Evolutionary conservation across 1,140 invertebrate genomes (phyloP).

Genomic region (Steinernema khuongi): DNA sequence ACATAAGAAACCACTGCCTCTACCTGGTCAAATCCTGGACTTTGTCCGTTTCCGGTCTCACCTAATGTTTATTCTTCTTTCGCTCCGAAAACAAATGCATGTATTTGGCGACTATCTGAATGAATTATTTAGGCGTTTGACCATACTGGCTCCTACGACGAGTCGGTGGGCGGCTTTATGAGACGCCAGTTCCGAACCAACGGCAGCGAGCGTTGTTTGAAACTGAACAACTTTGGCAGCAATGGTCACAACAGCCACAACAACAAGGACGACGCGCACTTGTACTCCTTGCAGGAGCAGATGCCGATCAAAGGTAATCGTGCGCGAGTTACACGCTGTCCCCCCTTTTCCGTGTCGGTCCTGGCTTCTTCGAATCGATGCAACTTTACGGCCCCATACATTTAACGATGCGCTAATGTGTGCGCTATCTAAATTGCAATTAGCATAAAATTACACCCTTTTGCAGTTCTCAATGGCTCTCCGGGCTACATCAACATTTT

Average conservation of each 20-base stretch:
- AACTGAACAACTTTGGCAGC: slow-evolving; percentile 70
- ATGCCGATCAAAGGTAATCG: slow-evolving; percentile 73
- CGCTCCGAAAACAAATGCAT: slow-evolving; percentile 11
- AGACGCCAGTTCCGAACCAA: slow-evolving; percentile 74
- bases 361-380: no score
- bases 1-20: slow-evolving; percentile 10
- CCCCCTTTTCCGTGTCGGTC: neutral
- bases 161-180: slow-evolving; percentile 90
- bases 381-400: slow-evolving; percentile 6
- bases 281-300: slow-evolving; percentile 74
- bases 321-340: neutral
- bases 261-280: slow-evolving; percentile 79
- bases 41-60: neutral
- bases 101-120: slow-evolving; percentile 7
- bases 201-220: slow-evolving; percentile 60
- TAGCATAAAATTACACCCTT: slow-evolving; percentile 9
- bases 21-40: no score
- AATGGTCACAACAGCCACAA: slow-evolving; percentile 17
- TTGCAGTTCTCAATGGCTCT: slow-evolving; percentile 78
- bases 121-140: slow-evolving; percentile 78
- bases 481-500: slow-evolving; percentile 96
- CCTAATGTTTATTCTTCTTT: slow-evolving; percentile 9
- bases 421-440: slow-evolving; percentile 1
- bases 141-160: slow-evolving; percentile 87
- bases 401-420: neutral